Evolutionary conservation across 2,113 vertebrate genomes (phyloP).

Genomic region (Cyanoderma ruficeps): DNA sequence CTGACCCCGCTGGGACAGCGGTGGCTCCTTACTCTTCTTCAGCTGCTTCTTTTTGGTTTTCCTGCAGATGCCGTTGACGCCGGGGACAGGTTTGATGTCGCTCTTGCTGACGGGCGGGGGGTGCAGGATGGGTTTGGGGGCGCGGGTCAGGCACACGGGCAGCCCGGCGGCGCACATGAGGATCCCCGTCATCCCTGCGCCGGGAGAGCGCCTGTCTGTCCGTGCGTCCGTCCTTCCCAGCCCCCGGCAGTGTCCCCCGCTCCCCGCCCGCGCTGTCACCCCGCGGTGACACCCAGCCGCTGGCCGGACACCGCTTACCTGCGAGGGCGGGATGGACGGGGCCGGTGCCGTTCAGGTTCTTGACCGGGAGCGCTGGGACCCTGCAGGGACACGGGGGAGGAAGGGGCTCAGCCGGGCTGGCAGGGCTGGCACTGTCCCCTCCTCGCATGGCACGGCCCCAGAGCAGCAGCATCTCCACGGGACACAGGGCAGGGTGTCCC

Average conservation of each 20-base stretch:
- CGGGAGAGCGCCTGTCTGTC: not conserved
- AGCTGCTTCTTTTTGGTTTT: slow-evolving; percentile 97
- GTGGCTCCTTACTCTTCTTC: slow-evolving; percentile 81
- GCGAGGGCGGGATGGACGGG: slow-evolving; percentile 92
- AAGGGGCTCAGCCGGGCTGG: not conserved
- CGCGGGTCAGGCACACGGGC: slow-evolving; percentile 92
- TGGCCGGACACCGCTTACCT: slow-evolving; percentile 70
- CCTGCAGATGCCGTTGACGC: slow-evolving; percentile 89
- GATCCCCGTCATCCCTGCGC: slow-evolving; percentile 94
- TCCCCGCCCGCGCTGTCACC: not conserved
- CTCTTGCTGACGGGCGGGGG: slow-evolving; percentile 94
- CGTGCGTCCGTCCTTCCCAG: not conserved
- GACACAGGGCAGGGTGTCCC: not conserved
- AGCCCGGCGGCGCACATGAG: slow-evolving; percentile 93
- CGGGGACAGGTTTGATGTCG: slow-evolving; percentile 92
- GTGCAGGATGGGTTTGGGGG: slow-evolving; percentile 93
- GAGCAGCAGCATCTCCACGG: fast-evolving
- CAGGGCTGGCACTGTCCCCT: not conserved
- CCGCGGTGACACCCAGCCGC: fast-evolving
- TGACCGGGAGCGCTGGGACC: slow-evolving; percentile 94
- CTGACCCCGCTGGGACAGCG: fast-evolving
- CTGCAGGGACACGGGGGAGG: slow-evolving; percentile 57
- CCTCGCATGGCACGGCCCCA: fast-evolving
- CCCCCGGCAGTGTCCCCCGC: not conserved
- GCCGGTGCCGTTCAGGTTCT: slow-evolving; percentile 92